Conservation (phyloP, 2,113 vertebrate species). For the Oreochromis spilurus region DNA sequence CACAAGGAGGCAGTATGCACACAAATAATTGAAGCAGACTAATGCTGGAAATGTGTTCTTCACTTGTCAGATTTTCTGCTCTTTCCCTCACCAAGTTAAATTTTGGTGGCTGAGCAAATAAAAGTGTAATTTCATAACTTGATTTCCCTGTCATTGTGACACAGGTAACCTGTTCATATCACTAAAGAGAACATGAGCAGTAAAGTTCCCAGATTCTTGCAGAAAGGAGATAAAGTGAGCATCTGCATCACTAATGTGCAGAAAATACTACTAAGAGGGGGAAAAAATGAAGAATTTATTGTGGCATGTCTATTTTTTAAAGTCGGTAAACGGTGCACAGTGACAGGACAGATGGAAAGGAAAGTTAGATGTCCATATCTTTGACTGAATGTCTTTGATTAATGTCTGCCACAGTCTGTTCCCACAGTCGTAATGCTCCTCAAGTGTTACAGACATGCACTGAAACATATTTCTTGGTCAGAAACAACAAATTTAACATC, state of each 20-base stretch:
- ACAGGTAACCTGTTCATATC: neutral
- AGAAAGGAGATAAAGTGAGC: neutral
- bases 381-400: neutral
- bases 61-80: neutral
- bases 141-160: neutral
- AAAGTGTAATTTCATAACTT: neutral
- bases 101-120: neutral
- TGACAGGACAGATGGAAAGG: neutral
- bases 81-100: neutral
- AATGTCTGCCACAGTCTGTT: neutral
- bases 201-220: neutral
- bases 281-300: neutral
- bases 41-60: neutral
- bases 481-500: neutral
- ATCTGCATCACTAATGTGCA: neutral
- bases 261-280: neutral
- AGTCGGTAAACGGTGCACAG: neutral
- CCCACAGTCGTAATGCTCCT: neutral
- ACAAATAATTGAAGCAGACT: neutral
- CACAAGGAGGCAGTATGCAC: constrained; percentile 46
- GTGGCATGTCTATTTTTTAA: neutral
- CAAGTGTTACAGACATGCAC: neutral
- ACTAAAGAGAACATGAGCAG: neutral
- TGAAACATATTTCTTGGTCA: neutral
- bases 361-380: neutral